A percentile compares a stretch with the other conserved stretches of the same genome.
These are phyloP conservation scores for Ericerus pela DNA, from an alignment of 1,140 invertebrate genomes.

Conservation along the genomic window DNA sequence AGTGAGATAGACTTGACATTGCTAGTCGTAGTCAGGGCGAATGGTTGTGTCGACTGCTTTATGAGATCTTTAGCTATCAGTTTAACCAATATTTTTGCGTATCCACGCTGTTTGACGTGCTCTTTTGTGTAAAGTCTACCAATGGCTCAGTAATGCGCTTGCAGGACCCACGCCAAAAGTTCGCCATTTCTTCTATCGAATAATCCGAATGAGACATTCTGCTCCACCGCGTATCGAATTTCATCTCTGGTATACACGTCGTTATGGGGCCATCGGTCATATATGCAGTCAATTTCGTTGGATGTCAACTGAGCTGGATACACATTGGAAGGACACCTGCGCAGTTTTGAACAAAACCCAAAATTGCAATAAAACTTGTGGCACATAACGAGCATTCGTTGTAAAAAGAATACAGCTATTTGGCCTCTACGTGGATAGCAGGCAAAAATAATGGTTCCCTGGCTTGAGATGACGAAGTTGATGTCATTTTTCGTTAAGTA, in stretches of 20 bases:
- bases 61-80: not conserved
- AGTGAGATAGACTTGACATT: not conserved
- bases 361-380: too few relatives aligned
- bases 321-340: not conserved
- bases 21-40: not conserved
- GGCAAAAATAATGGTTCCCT: too few relatives aligned
- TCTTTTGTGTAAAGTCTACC: not conserved
- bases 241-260: conserved; percentile 1
- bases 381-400: too few relatives aligned
- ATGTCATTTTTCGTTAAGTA: too few relatives aligned
- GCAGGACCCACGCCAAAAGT: not conserved
- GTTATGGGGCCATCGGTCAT: not conserved
- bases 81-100: not conserved
- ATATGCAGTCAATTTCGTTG: not conserved
- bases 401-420: too few relatives aligned
- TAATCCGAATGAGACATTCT: not conserved
- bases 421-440: too few relatives aligned
- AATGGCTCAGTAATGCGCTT: not conserved
- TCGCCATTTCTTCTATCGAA: not conserved
- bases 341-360: not conserved
- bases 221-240: not conserved
- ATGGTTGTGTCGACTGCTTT: not conserved
- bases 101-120: not conserved
- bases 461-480: too few relatives aligned
- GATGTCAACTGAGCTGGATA: not conserved